Conservation (phyloP, 2,113 vertebrate genomes). For the Bufo bufo region DNA sequence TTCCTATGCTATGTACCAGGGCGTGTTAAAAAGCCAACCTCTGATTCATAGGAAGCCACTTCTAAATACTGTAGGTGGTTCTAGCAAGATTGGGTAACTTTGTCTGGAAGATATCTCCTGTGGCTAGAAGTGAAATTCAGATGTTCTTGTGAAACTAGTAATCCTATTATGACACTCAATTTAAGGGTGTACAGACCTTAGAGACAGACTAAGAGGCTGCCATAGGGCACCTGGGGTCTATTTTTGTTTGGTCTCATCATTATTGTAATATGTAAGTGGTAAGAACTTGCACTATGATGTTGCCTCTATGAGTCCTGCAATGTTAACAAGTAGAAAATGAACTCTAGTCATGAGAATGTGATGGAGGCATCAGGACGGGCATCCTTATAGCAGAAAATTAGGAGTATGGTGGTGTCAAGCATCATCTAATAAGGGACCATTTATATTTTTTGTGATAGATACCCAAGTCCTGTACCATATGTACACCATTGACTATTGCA, state of each 20-base stretch:
- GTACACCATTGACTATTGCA: too few relatives aligned
- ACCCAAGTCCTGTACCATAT: too few relatives aligned
- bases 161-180: neutral
- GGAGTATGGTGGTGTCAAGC: neutral
- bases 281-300: neutral
- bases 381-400: neutral
- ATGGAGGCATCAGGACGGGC: neutral
- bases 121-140: too few relatives aligned
- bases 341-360: neutral
- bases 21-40: too few relatives aligned
- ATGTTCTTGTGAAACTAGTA: neutral
- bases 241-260: too few relatives aligned
- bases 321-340: neutral
- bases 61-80: too few relatives aligned
- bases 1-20: too few relatives aligned
- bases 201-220: too few relatives aligned
- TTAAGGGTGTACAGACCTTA: too few relatives aligned
- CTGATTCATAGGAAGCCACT: too few relatives aligned
- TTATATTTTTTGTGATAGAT: neutral
- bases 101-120: too few relatives aligned
- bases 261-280: neutral
- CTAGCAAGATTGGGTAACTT: too few relatives aligned
- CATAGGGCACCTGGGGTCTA: neutral
- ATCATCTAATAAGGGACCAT: neutral
- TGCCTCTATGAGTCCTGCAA: neutral